Evolutionary conservation across 2,113 vertebrate species (phyloP).

Genomic region (Pelodiscus sinensis): DNA sequence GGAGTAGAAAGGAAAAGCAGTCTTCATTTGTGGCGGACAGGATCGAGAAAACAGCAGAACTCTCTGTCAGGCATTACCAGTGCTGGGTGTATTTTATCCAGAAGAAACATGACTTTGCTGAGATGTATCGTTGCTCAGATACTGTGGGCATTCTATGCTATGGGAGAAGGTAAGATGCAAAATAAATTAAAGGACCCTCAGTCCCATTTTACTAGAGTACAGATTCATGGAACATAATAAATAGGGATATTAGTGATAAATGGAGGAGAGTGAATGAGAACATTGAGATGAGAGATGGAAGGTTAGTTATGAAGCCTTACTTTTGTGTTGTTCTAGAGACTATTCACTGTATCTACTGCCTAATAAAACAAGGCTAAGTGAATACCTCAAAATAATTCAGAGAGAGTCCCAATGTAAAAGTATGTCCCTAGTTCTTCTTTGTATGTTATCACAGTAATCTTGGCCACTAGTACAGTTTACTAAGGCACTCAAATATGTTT

Average conservation of each 20-base stretch:
- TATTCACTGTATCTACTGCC: neutral
- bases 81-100: too few relatives aligned
- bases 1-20: neutral
- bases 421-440: neutral
- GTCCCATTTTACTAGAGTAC: neutral
- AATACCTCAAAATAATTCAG: neutral
- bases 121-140: too few relatives aligned
- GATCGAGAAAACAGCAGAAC: neutral
- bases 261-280: neutral
- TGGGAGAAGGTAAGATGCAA: neutral
- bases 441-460: neutral
- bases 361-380: neutral
- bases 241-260: neutral
- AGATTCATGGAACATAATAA: neutral
- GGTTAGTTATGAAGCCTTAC: neutral
- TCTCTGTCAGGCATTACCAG: neutral
- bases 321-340: neutral
- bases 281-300: neutral
- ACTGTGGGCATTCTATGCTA: neutral
- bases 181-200: neutral
- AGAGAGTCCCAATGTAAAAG: neutral
- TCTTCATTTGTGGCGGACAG: neutral
- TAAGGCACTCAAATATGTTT: too few relatives aligned
- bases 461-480: neutral
- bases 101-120: too few relatives aligned